Evolutionary conservation across 1,140 invertebrate species (phyloP).

Genomic region (Parapsyche elsis): DNA sequence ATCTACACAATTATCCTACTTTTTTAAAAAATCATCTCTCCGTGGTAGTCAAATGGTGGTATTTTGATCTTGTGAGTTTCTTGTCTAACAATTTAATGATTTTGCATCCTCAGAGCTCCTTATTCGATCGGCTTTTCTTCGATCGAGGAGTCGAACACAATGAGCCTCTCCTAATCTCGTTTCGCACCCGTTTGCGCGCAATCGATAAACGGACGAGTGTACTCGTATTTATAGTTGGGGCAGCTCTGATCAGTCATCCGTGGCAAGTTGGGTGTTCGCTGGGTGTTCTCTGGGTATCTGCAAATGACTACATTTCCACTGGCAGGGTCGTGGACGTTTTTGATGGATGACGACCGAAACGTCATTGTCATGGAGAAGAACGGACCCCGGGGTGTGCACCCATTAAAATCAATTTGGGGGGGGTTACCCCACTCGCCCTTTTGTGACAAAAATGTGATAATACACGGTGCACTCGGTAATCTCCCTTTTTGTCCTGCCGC

Average conservation of each 20-base stretch:
- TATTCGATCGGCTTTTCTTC: no score
- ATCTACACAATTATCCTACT: no score
- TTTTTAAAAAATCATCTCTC: no score
- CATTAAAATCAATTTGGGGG: constrained; percentile 52
- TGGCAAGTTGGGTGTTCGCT: not conserved
- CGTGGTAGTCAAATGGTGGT: no score
- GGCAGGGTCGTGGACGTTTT: constrained; percentile 12
- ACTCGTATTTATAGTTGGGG: not conserved
- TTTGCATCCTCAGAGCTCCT: no score
- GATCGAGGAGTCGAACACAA: not conserved
- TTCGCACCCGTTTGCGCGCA: not conserved
- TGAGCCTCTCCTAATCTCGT: not conserved
- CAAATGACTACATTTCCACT: constrained; percentile 40
- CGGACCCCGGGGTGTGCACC: constrained; percentile 17
- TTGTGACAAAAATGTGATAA: constrained; percentile 49
- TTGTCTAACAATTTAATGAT: no score
- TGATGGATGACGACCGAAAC: constrained; percentile 49
- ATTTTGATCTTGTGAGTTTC: no score
- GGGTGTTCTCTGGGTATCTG: constrained; percentile 26
- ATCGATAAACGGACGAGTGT: not conserved
- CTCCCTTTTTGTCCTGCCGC: constrained; percentile 41
- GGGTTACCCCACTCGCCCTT: not conserved
- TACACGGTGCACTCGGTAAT: constrained; percentile 51
- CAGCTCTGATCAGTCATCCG: constrained; percentile 10
- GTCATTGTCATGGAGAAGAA: constrained; percentile 48